Conservation (phyloP, 2,888 invertebrate species). For the Erpobdella octoculata region DNA sequence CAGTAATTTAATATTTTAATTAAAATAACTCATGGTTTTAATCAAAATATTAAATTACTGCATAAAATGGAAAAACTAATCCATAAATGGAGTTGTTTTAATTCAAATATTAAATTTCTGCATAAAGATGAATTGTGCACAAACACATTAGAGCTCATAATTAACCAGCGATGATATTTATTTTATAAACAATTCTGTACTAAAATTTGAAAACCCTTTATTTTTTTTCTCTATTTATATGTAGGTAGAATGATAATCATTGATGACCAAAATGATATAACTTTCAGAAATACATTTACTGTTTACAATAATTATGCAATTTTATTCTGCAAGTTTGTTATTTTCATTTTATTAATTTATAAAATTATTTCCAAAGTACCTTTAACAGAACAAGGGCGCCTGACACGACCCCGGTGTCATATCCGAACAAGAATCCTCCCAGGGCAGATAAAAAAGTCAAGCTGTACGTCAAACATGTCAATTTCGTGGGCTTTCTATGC, state of each 20-base stretch:
- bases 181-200: no score
- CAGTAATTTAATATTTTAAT: not conserved
- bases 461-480: conserved; percentile 39
- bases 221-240: no score
- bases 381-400: conserved; percentile 53
- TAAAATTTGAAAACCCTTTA: no score
- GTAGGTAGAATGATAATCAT: no score
- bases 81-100: not conserved
- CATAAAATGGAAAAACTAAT: not conserved
- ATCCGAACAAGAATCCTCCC: conserved; percentile 58
- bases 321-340: no score
- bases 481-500: not conserved
- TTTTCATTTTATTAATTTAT: not conserved
- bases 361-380: not conserved
- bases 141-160: no score
- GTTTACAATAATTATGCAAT: no score
- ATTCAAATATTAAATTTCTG: no score
- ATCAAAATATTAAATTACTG: not conserved
- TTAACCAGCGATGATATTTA: no score
- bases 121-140: no score
- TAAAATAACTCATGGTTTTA: not conserved
- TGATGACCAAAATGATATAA: no score
- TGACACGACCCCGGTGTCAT: conserved; percentile 59
- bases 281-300: no score
- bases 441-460: conserved; percentile 47